Evolutionary conservation across 2,888 invertebrate species (phyloP), one percentile per base, ranked within the genome.

Genomic region (Sesia apiformis): DNA sequence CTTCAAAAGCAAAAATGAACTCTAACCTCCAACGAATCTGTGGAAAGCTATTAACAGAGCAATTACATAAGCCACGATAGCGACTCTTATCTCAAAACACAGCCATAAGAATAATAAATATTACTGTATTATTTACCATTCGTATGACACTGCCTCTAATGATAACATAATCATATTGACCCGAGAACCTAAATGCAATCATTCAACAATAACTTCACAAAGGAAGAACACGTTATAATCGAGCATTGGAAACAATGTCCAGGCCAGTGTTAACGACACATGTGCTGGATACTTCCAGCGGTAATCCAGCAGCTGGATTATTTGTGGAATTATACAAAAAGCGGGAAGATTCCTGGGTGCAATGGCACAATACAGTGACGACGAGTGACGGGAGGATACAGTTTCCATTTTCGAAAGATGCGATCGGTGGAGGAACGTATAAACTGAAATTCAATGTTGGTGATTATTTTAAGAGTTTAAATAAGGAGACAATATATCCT

Each of bases 381-480:
- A 92, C 92, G 64, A 70, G 80, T 1, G 93, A 94, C 69, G 96
- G 96, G 0, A 86, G 94, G 52, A 92, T 92, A 57, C 85, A 86
- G 38, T 92, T 93, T 62, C 92, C 96, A 6, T 81, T 93, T 6
- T 87, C 91, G 3, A 78, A 79, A 55, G 85, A 90, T 0, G 90
- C 91, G 8, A 93, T 94, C 76, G 83, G 90, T 0, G 84, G 87
- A 4, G 96, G 95, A 3, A 91, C 92, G 39, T 96, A 95, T 70
- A 95, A 95, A 70, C 76, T 96, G 46, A 91, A 92, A 68, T 96
- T 94, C 66, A 93, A 95, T 70, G 93, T 94, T 0, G 92, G 92
- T 52, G 90, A 92, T 59, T 95, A 95, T 74, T 96, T 94, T 65
- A 91, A 91, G 53, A 70, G 83, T 39, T 79, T 82, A 52, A 89